Percentiles rank a stretch among this genome's conserved stretches.
These are phyloP conservation scores for Dicerorhinus sumatrensis DNA, from an alignment of 2,113 vertebrate species.

Conservation along the genomic window DNA sequence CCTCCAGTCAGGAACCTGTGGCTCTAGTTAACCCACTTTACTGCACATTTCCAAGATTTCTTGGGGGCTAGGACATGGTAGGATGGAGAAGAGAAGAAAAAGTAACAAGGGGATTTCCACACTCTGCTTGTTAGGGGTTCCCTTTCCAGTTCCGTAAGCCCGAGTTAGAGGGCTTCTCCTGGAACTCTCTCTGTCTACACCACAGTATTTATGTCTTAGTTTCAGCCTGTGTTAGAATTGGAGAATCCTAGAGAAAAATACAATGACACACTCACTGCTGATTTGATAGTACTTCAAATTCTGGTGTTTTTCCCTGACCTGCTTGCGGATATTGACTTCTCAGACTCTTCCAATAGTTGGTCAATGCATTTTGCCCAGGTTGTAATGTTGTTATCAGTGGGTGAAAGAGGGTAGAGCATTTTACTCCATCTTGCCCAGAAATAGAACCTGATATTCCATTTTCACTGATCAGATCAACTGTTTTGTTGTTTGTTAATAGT, in stretches of 20 bases:
- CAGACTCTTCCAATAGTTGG: neutral
- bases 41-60: neutral
- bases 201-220: too few relatives aligned
- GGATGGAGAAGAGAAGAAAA: neutral
- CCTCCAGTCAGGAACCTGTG: neutral
- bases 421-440: neutral
- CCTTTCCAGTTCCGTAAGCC: neutral
- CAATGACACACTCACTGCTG: too few relatives aligned
- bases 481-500: neutral
- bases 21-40: neutral
- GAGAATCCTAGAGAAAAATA: too few relatives aligned
- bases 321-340: neutral
- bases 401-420: neutral
- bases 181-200: too few relatives aligned
- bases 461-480: neutral
- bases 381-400: neutral
- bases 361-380: neutral
- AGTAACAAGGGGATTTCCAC: neutral
- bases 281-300: neutral
- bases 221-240: too few relatives aligned
- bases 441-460: neutral
- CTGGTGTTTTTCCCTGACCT: neutral
- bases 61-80: neutral
- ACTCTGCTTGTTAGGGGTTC: neutral
- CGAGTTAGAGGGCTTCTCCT: too few relatives aligned